Evolutionary conservation across 2,797 vertebrate species (phyloP), one percentile per base, ranked within the genome.

Genomic region (Halcyon leucocephala): DNA sequence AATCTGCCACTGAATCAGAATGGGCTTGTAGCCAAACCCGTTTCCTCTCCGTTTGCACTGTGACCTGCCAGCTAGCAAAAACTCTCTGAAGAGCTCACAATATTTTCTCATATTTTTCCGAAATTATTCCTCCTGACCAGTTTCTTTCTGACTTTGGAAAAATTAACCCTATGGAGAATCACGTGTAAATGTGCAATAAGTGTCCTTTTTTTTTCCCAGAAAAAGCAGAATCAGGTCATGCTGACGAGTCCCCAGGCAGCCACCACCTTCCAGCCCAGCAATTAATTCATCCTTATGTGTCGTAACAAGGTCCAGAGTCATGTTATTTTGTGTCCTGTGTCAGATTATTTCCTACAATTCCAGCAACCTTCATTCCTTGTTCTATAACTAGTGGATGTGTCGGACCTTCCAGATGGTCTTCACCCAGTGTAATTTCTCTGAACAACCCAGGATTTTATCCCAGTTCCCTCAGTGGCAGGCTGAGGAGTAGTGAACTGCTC

Each of bases 1-100:
- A 73, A 2, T 93, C 86, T 3, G 5, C 74, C 74, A 92, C 55
- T 55, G 89, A 89, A 86, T 89, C 74, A 89, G 48, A 93, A 86
- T 31, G 39, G 93, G 94, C 88, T 89, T 44, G 4, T 72, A 62
- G 90, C 66, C 90, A 96, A 95, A 90, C 80, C 66, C 0, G 0
- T 93, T 96, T 96, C 92, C 73, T 93, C 49, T 57, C 71, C 4
- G 2, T 91, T 91, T 93, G n/a, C 48, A 44, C 70, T 52, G 62
- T 84, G 92, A 95, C 90, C 69, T 90, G 25, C 60, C 74, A 90
- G 67, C 78, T 89, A 86, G 92, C 70, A 90, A 86, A 95, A 96
- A 62, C 39, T 60, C 77, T 95, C 78, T 84, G 79, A 95, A 94
- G 39, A 90, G 15, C 67, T 89, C 78, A 55, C 86, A 82, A 44